Percentiles rank a stretch among this genome's conserved stretches.
These are phyloP conservation scores for Ptychobarbus kaznakovi DNA, from an alignment of 2,797 vertebrate genomes.

Conservation along the genomic window DNA sequence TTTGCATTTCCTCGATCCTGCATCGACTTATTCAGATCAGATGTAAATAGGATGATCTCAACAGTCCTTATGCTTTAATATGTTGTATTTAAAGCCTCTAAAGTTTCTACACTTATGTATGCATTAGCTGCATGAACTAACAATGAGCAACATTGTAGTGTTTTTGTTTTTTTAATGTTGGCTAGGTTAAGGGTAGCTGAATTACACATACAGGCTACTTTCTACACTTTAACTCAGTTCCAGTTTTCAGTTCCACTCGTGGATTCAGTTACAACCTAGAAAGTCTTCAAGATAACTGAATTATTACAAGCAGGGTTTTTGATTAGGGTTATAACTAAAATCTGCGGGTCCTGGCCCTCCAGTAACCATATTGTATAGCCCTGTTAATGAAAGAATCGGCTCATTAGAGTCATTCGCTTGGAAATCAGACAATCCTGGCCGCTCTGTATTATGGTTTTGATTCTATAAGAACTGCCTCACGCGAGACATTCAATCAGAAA, in stretches of 20 bases:
- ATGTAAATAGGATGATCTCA: neutral
- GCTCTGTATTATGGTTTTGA: neutral
- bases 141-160: neutral
- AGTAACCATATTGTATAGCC: neutral
- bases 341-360: neutral
- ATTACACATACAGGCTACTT: neutral
- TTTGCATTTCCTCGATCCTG: neutral
- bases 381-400: neutral
- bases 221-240: neutral
- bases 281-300: neutral
- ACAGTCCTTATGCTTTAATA: neutral
- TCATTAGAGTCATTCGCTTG: neutral
- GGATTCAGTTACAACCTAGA: neutral
- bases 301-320: neutral
- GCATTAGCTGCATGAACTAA: neutral
- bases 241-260: neutral
- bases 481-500: neutral
- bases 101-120: neutral
- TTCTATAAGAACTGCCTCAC: neutral
- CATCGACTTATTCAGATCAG: neutral
- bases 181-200: neutral
- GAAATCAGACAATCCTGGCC: neutral
- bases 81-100: constrained; percentile 9
- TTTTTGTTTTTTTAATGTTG: neutral
- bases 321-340: neutral